Evolutionary conservation across 2,113 vertebrate species (phyloP), one percentile per base, ranked within the genome.

Genomic region (Macrotus californicus): DNA sequence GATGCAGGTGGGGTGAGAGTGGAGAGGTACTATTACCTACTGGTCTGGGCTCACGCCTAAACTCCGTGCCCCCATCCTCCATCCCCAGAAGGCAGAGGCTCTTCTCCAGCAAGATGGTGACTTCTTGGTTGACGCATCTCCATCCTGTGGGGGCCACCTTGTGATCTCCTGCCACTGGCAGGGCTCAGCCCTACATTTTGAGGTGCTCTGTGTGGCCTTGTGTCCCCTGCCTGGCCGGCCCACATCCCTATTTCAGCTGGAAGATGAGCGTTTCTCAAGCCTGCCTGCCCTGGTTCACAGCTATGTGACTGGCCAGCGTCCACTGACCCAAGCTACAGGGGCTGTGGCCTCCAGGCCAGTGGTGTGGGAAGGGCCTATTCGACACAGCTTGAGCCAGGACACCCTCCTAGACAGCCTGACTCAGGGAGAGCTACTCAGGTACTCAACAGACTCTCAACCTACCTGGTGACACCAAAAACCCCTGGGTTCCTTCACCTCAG

Each of bases 261-360:
- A 99, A 96, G 98, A 99, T 64, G 99, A 99, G 73, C 98, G 98
- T 91, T 99, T 99, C 48, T 98, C 98, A 97, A 99, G 98, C 34
- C 96, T 99, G 54, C 98, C 99, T 0, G 98, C 99, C 48, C 98
- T 99, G 84, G 98, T 99, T 50, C 98, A 82, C 4, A 99, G 98
- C 96, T 98, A 99, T 0, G 97, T 99, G 91, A 98, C 98, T 0
- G 97, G 97, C 6, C 98, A 97, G 29, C 98, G 81, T 15, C 97
- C 98, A 24, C 97, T 99, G 94, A 99, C 99, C 5, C 98, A 98
- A 70, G 97, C 97, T 77, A 99, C 99, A 0, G 98, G 99, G 14
- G 98, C 99, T 3, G 97, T 99, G 89, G 98, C 99, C 87, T 98
- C 98, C 94, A 98, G 98, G 87, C 99, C 99, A 0, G 97, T 99